Evolutionary conservation across 2,797 vertebrate species (phyloP).

Genomic region (Chelmon rostratus): DNA sequence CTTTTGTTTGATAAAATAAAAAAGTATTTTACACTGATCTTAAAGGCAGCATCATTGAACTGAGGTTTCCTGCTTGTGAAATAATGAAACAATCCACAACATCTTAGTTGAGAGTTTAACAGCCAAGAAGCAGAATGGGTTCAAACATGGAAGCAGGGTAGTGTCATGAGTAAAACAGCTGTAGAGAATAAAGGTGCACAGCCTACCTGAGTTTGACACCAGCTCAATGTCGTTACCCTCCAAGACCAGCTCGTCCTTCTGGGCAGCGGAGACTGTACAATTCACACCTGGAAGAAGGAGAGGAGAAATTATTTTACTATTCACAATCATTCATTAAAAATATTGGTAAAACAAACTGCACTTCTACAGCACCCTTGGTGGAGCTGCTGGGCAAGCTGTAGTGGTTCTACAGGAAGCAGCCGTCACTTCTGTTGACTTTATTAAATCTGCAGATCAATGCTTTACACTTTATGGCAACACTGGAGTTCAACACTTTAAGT

Average conservation of each 20-base stretch:
- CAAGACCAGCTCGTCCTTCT: constrained; percentile 98
- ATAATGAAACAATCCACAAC: not conserved
- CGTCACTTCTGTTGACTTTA: too few relatives aligned
- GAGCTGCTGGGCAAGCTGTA: not conserved
- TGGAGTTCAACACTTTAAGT: too few relatives aligned
- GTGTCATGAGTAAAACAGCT: not conserved
- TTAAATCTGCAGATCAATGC: too few relatives aligned
- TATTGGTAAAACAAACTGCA: not conserved
- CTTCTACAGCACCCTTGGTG: not conserved
- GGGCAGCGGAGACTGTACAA: constrained; percentile 92
- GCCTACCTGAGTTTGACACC: constrained; percentile 97
- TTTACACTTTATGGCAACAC: too few relatives aligned
- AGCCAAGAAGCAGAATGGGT: not conserved
- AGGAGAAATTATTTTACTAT: not conserved
- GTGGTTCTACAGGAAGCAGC: too few relatives aligned
- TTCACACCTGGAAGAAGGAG: constrained; percentile 87
- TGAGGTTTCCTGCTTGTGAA: not conserved
- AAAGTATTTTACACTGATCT: not conserved
- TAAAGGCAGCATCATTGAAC: not conserved
- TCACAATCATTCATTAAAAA: not conserved
- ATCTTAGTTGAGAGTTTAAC: not conserved
- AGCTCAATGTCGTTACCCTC: constrained; percentile 99
- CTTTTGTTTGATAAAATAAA: not conserved
- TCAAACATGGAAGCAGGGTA: not conserved
- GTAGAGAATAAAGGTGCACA: not conserved